Percentiles rank a stretch among this genome's conserved stretches.
Conservation (phyloP, 2,888 invertebrate genomes). For the Ctenicera cuprea region DNA sequence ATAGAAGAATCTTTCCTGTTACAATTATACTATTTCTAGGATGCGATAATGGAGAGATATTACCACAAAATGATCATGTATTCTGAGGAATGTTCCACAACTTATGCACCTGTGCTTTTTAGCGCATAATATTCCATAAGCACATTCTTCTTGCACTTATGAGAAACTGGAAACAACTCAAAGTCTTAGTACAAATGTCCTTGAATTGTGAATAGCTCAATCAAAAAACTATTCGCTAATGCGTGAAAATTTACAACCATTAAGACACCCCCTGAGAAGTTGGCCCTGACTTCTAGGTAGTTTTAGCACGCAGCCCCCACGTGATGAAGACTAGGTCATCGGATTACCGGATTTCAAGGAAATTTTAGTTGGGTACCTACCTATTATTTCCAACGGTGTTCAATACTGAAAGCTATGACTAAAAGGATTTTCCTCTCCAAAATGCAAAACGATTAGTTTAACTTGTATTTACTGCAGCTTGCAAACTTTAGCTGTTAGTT, state of each 20-base stretch:
- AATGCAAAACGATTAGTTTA: background rate
- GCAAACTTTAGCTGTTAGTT: background rate
- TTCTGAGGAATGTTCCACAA: background rate
- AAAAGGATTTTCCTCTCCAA: conserved; percentile 16
- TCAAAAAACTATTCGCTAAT: background rate
- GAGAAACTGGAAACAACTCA: background rate
- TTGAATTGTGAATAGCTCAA: background rate
- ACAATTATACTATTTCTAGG: background rate
- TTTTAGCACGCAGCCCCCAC: conserved; percentile 25
- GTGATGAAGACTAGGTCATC: conserved; percentile 30
- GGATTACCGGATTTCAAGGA: conserved; percentile 27
- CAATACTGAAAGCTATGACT: conserved; percentile 26
- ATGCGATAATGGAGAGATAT: background rate
- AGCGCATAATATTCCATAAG: background rate
- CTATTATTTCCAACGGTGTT: conserved; percentile 6
- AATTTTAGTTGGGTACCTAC: conserved; percentile 22
- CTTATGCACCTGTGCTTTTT: background rate
- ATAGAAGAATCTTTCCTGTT: background rate
- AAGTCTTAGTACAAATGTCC: background rate
- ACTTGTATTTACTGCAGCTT: background rate
- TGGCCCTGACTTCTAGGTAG: conserved; percentile 28
- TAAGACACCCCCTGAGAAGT: conserved; percentile 20
- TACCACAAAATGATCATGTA: background rate
- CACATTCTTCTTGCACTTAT: background rate
- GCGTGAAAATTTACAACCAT: background rate